Percentiles rank a stretch among this genome's conserved stretches.
Conservation (phyloP, 2,888 invertebrate species). For the Metopia argyrocephala region DNA sequence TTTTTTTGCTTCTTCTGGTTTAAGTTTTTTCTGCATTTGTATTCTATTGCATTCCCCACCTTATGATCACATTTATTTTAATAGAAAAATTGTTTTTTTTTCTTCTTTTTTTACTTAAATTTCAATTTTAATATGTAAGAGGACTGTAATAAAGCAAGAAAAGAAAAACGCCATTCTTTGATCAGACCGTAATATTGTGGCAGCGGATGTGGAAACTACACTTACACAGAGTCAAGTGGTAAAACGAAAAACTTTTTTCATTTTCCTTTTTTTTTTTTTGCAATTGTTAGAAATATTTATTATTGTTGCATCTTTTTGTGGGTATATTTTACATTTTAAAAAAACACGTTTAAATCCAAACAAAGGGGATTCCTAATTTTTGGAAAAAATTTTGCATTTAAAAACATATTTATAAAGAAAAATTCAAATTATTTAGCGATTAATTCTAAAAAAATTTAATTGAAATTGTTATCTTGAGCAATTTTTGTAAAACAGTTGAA, state of each 20-base stretch:
- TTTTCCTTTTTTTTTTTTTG: not conserved
- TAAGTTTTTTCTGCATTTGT: slow-evolving; percentile 9
- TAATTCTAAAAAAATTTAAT: no score
- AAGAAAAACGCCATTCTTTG: no score
- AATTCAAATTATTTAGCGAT: no score
- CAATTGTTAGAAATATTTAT: no score
- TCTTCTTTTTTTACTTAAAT: slow-evolving; percentile 57
- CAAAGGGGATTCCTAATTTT: not conserved
- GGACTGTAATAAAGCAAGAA: no score
- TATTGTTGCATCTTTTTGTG: no score
- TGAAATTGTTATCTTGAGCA: no score
- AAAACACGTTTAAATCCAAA: not conserved
- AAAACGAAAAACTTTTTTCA: not conserved
- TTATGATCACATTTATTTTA: slow-evolving; percentile 58
- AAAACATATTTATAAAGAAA: no score
- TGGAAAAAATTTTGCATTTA: no score
- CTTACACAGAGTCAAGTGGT: not conserved
- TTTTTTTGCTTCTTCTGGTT: not conserved
- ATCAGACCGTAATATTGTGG: no score
- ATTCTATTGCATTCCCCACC: slow-evolving; percentile 40
- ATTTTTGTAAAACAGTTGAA: no score
- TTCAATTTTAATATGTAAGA: slow-evolving; percentile 41
- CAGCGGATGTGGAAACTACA: not conserved
- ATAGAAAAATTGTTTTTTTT: slow-evolving; percentile 49
- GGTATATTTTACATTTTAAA: not conserved